phyloP scores from a whole-genome alignment of 1,140 invertebrate genomes.

The Zaprionus gabonicus region DNA sequence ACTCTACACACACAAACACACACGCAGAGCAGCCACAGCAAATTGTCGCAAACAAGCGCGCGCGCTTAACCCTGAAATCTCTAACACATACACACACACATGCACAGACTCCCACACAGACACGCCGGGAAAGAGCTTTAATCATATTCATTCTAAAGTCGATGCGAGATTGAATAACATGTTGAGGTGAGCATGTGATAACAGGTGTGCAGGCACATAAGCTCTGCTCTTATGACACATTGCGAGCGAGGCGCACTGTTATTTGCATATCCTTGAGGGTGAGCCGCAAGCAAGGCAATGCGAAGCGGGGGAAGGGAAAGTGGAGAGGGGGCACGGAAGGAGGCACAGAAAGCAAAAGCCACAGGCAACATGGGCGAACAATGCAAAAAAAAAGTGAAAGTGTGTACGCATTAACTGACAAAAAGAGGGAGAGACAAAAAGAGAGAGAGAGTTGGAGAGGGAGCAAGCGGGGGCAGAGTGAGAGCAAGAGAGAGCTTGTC shows the following conservation, averaged over 20 bases:
- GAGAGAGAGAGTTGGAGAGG: constrained; percentile 1
- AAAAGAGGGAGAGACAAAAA: constrained; percentile 1
- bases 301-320: background rate
- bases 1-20: background rate
- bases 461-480: background rate
- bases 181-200: constrained; percentile 51
- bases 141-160: constrained; percentile 30
- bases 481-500: constrained; percentile 22
- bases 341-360: constrained; percentile 1
- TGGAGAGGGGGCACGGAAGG: too few relatives aligned
- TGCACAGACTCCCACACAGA: background rate
- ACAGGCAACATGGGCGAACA: background rate
- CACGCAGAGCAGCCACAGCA: background rate
- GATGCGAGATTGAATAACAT: constrained; percentile 42
- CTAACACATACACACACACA: constrained; percentile 4
- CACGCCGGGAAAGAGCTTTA: constrained; percentile 28
- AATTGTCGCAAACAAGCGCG: constrained; percentile 21
- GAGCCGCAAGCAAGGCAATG: constrained; percentile 12
- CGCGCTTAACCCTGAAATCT: constrained; percentile 29
- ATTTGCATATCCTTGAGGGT: constrained; percentile 56
- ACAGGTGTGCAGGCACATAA: constrained; percentile 67
- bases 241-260: constrained; percentile 17
- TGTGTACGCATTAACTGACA: constrained; percentile 17
- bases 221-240: constrained; percentile 63
- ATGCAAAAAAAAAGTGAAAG: constrained; percentile 57